These are phyloP conservation scores for Aurelia coerulea DNA, from an alignment of 30 jellyfish, hydroid and myxozoan genomes.

Conservation along the genomic window DNA sequence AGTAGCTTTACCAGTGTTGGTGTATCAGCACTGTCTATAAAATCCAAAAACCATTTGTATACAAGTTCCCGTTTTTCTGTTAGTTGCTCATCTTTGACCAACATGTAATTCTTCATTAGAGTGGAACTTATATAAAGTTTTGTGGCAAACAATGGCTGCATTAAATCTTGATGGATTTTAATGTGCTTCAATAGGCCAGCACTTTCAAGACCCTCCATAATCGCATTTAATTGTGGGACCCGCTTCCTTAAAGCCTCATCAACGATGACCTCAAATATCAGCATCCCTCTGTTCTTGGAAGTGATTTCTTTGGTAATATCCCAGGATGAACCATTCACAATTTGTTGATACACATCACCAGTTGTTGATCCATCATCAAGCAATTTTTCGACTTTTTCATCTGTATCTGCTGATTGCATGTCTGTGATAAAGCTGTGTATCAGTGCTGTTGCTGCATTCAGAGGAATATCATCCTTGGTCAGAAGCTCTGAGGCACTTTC, in stretches of 20 bases:
- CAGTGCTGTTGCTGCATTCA: too few relatives aligned
- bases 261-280: slow-evolving; percentile 11
- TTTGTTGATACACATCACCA: too few relatives aligned
- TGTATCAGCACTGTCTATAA: background rate
- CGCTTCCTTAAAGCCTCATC: slow-evolving; percentile 14
- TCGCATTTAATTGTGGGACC: slow-evolving; percentile 6
- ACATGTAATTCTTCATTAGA: background rate
- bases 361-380: too few relatives aligned
- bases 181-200: slow-evolving; percentile 3
- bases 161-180: background rate
- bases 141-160: slow-evolving; percentile 13
- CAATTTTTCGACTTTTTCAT: too few relatives aligned
- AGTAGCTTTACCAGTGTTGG: background rate
- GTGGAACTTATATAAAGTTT: background rate
- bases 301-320: too few relatives aligned
- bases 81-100: background rate
- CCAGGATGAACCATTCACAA: too few relatives aligned
- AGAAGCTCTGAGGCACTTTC: too few relatives aligned
- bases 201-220: slow-evolving; percentile 3
- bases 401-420: too few relatives aligned
- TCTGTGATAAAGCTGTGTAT: too few relatives aligned
- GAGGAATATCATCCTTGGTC: too few relatives aligned
- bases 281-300: background rate
- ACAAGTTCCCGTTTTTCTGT: background rate
- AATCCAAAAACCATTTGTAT: background rate